These are phyloP conservation scores for Thermophis baileyi DNA, from an alignment of 2,113 vertebrate species.

Conservation along the genomic window DNA sequence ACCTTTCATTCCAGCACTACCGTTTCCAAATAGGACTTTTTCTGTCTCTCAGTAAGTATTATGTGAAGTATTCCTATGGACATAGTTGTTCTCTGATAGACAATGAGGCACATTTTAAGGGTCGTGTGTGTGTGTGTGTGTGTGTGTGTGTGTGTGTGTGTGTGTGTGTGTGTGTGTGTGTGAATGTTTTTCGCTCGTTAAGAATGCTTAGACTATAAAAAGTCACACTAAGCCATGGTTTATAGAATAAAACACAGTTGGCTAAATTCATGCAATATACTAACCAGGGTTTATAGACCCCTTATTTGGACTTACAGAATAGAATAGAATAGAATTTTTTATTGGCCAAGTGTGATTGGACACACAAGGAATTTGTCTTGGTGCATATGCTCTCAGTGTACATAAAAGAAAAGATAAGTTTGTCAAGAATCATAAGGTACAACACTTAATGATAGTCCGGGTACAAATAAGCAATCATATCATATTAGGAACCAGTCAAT, in stretches of 20 bases:
- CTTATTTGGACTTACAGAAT: neutral
- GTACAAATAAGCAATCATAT: no score
- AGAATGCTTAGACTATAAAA: neutral
- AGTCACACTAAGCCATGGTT: neutral
- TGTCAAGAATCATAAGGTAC: no score
- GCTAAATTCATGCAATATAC: neutral
- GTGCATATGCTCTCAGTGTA: no score
- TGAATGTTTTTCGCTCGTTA: neutral
- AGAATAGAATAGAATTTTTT: no score
- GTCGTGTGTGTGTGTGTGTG: neutral
- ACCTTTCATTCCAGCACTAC: slow-evolving; percentile 77
- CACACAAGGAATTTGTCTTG: no score
- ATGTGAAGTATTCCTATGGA: neutral
- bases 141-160: neutral
- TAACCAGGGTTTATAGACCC: neutral
- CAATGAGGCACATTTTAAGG: neutral
- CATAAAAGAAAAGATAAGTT: no score
- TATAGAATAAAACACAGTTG: neutral
- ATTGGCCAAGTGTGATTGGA: no score
- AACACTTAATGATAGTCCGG: no score
- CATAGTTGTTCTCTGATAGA: no score
- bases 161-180: neutral
- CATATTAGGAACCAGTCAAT: no score
- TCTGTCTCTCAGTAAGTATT: slow-evolving; percentile 83
- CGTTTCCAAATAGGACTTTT: slow-evolving; percentile 85